Conservation (phyloP, 2,113 vertebrate genomes). For the Columbina picui region DNA sequence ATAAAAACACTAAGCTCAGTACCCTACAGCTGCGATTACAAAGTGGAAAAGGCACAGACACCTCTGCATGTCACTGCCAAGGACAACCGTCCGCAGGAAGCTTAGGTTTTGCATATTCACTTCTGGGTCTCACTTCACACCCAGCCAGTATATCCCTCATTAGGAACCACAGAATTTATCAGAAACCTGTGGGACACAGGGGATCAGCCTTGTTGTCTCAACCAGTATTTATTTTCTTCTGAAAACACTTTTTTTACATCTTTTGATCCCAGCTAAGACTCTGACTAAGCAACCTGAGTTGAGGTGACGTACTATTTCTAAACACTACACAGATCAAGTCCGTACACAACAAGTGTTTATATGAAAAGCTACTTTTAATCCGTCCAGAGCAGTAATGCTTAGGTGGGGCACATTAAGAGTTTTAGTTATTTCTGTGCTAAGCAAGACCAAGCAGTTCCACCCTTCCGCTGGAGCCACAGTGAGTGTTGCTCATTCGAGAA, state of each 20-base stretch:
- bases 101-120: not conserved
- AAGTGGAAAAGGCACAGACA: not conserved
- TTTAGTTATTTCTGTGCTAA: conserved; percentile 48
- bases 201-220: not conserved
- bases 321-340: conserved; percentile 3
- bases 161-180: not conserved
- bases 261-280: not conserved
- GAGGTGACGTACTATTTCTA: not conserved
- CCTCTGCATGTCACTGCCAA: not conserved
- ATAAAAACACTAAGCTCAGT: not conserved
- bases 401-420: conserved; percentile 37
- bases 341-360: not conserved
- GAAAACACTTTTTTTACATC: not conserved
- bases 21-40: not conserved
- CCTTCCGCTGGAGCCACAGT: conserved; percentile 27
- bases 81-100: not conserved
- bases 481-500: conserved; percentile 25
- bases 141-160: not conserved
- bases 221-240: not conserved
- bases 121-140: not conserved
- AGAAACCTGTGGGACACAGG: not conserved
- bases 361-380: conserved; percentile 37
- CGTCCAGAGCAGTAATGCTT: not conserved
- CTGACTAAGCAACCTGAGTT: not conserved
- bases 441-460: conserved; percentile 41